A percentile compares a stretch with the other conserved stretches of the same genome.
Evolutionary conservation across 1,140 invertebrate genomes (phyloP).

Genomic region (Teleogryllus occipitalis): DNA sequence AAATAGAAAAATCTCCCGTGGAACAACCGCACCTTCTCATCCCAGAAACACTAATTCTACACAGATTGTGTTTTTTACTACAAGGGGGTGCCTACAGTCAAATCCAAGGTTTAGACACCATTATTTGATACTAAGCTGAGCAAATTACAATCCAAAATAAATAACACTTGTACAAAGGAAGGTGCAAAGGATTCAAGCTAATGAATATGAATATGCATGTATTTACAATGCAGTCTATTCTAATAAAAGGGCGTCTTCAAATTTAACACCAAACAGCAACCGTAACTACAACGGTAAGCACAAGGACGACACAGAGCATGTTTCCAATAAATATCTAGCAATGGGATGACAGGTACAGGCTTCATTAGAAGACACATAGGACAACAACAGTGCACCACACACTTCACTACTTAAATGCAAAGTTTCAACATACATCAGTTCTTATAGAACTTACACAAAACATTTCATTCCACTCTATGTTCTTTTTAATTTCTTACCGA

Average conservation of each 20-base stretch:
- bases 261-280: constrained; percentile 4
- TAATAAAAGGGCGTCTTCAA: not conserved
- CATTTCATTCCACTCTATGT: not conserved
- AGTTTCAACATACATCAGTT: not conserved
- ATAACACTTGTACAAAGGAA: not conserved
- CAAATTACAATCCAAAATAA: not conserved
- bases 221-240: constrained; percentile 5
- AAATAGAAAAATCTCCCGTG: not conserved
- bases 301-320: not conserved
- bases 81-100: not conserved
- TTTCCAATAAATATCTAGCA: not conserved
- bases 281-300: not conserved
- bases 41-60: constrained; percentile 4
- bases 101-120: not conserved
- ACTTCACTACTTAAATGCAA: not conserved
- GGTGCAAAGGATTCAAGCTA: constrained; percentile 3
- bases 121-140: not conserved
- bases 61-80: not conserved
- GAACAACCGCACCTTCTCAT: not conserved
- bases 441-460: not conserved
- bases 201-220: not conserved
- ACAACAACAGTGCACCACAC: constrained; percentile 3
- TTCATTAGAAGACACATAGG: not conserved
- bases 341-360: not conserved
- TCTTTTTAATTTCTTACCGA: not conserved